Percentiles rank a stretch among this genome's conserved stretches.
Conservation (phyloP, 2,888 invertebrate genomes). For the Cepaea hortensis region DNA sequence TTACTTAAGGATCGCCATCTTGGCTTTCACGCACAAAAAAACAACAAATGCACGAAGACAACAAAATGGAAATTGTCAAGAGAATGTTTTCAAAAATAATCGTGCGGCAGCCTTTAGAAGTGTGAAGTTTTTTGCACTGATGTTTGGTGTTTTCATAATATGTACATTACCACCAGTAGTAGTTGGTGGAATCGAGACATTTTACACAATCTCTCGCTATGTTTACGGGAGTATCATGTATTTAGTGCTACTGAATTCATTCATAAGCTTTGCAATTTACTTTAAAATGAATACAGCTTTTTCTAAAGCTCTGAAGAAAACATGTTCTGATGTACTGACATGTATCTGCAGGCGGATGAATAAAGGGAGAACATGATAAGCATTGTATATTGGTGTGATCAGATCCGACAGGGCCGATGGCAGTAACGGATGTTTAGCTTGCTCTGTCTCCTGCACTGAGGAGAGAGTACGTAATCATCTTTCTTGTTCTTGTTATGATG, state of each 20-base stretch:
- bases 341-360: not conserved
- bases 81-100: not conserved
- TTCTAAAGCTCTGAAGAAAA: not conserved
- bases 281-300: not conserved
- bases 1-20: constrained; percentile 5
- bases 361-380: no score
- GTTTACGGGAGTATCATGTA: not conserved
- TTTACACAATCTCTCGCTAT: not conserved
- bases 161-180: not conserved
- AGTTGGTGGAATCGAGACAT: not conserved
- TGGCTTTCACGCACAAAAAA: constrained; percentile 21
- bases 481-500: no score
- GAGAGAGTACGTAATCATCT: no score
- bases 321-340: not conserved
- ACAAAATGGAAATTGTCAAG: not conserved
- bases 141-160: not conserved
- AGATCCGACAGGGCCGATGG: no score
- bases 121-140: constrained; percentile 13
- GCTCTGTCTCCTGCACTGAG: no score
- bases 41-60: not conserved
- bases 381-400: no score
- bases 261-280: not conserved
- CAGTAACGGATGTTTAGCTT: no score
- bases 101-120: not conserved
- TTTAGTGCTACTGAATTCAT: not conserved